Evolutionary conservation across 2,113 vertebrate genomes (phyloP), one percentile per base, ranked within the genome.

Genomic region (Gavialis gangeticus): DNA sequence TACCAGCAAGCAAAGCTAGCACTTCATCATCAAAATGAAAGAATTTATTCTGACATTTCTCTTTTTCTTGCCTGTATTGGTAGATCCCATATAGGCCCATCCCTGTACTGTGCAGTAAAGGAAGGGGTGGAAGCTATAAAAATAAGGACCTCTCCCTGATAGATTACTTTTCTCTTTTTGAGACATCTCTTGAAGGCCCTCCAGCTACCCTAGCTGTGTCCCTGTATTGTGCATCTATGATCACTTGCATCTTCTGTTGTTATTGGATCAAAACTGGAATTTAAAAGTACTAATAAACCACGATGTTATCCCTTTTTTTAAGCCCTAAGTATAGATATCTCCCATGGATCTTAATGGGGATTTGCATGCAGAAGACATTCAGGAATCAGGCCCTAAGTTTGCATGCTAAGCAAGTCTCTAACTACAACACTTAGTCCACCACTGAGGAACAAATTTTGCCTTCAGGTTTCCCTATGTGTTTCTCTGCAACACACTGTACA

Each of bases 11-110:
- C 91, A 94, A 82, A 96, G 93, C 69, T 4, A 92, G 95, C 95
- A 91, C 92, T 98, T 97, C 97, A 97, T 98, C 98, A 98, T 95
- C 94, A 85, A 95, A 97, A 97, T 94, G 95, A 97, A 97, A 96
- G 96, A 96, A 97, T 95, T 97, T 90, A 21, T 95, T 97, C 19
- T 95, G 64, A 79, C 96, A 91, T 96, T 97, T 97, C 95, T 97
- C 94, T 97, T 1, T 97, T 90, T 93, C 92, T 96, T 84, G 2
- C 1, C 22, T 82, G 4, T 85, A 75, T 69, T 46, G 37, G 91
- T 94, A 87, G 94, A 88, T 93, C 91, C 84, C 58, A 27, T 56
- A 18, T 73, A 95, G 93, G 88, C 92, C 94, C 97, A 82, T 95
- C 88, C 58, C 27, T 63, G 28, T 22, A 84, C 55, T 62, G 10